A percentile compares a stretch with the other conserved stretches of the same genome.
Conservation (phyloP, 2,888 invertebrate species). For the Leptinotarsa peninsularis region DNA sequence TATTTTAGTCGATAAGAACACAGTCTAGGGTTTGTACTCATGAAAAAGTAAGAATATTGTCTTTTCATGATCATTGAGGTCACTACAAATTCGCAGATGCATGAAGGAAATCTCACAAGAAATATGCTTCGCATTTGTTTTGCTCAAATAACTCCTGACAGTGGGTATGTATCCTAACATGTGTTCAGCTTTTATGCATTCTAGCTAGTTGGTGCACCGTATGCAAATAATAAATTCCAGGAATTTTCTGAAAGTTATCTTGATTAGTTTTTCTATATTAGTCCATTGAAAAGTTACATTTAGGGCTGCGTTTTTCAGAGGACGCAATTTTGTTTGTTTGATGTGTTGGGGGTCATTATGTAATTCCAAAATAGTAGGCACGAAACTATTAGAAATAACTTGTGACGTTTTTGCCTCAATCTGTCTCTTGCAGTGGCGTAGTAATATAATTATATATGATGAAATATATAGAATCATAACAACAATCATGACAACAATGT, state of each 20-base stretch:
- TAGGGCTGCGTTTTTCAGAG: no score
- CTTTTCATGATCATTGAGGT: neutral
- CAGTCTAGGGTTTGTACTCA: neutral
- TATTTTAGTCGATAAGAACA: conserved; percentile 33
- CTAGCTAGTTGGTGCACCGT: neutral
- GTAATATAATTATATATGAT: no score
- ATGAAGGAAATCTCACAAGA: neutral
- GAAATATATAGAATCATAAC: no score
- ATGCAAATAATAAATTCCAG: neutral
- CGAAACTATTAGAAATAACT: no score
- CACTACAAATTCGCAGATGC: neutral
- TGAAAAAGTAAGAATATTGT: neutral
- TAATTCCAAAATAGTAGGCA: no score
- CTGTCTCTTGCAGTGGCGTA: no score
- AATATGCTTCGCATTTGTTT: conserved; percentile 5
- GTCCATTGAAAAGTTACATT: no score
- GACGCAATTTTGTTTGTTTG: no score
- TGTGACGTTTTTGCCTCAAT: no score
- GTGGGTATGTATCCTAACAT: conserved; percentile 10
- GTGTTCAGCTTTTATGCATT: conserved; percentile 12
- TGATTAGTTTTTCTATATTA: neutral
- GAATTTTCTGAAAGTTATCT: neutral
- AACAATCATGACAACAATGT: no score
- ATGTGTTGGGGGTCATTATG: no score
- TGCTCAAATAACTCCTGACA: neutral